Conservation (phyloP, 2,113 vertebrate genomes). For the Vireo altiloquus region DNA sequence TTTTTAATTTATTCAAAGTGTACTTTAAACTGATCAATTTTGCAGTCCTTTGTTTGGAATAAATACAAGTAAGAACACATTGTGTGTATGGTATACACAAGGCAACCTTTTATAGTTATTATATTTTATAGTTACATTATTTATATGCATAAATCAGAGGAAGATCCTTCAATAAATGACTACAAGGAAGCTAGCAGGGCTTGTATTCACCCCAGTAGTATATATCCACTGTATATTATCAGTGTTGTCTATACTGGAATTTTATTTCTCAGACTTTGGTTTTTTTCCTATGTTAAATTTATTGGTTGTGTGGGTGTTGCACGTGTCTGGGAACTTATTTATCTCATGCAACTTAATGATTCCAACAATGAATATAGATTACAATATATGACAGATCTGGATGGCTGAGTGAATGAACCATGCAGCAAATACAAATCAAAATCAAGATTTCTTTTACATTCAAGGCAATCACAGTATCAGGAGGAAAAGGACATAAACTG, state of each 20-base stretch:
- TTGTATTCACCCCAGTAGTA: background rate
- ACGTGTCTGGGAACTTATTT: background rate
- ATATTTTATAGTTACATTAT: background rate
- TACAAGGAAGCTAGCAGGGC: background rate
- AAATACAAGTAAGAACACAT: fast-evolving
- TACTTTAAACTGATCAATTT: background rate
- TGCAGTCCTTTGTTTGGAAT: background rate
- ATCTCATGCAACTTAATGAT: background rate
- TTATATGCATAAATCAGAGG: background rate
- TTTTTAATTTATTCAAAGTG: background rate
- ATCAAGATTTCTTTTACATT: slow-evolving; percentile 31
- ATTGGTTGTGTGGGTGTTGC: background rate
- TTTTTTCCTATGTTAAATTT: background rate
- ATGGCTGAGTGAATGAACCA: background rate
- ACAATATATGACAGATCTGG: background rate
- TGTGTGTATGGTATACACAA: background rate
- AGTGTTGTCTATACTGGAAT: background rate
- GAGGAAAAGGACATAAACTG: background rate
- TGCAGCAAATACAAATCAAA: slow-evolving; percentile 5
- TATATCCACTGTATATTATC: background rate
- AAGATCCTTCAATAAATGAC: background rate
- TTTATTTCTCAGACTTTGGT: background rate
- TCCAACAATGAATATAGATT: background rate
- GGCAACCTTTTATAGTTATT: background rate
- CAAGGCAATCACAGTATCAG: background rate